Conservation (phyloP, 2,888 invertebrate species). For the Alentia gelatinosa region DNA sequence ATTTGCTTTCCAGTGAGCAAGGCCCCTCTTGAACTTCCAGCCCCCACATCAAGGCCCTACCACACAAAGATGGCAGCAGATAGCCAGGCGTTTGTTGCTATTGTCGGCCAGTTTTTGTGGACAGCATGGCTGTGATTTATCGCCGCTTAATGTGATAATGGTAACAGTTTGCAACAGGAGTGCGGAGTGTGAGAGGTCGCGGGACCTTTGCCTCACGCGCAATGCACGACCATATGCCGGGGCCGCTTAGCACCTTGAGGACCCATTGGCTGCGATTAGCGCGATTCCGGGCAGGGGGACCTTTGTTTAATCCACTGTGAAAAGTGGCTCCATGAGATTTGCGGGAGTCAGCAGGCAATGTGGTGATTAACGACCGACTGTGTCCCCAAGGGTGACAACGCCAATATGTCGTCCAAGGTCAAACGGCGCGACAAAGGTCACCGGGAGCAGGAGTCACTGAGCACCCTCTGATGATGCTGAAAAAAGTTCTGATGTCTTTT, state of each 20-base stretch:
- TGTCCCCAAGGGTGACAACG: slow-evolving; percentile 26
- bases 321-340: slow-evolving; percentile 30
- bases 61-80: no score
- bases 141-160: background rate
- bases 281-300: background rate
- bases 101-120: no score
- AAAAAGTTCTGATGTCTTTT: background rate
- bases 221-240: background rate
- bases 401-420: slow-evolving; percentile 26
- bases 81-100: no score
- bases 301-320: slow-evolving; percentile 16
- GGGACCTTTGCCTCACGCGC: background rate
- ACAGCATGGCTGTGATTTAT: background rate
- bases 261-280: background rate
- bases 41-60: no score
- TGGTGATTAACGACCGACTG: background rate
- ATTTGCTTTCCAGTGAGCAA: no score
- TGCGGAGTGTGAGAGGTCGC: background rate
- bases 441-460: background rate
- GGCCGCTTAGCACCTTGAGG: background rate
- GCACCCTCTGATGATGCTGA: background rate
- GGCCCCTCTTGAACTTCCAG: no score
- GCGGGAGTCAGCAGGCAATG: background rate
- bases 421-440: slow-evolving; percentile 2
- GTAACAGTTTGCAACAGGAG: background rate